Evolutionary conservation across 2,113 vertebrate genomes (phyloP), one percentile per base, ranked within the genome.

Genomic region (Ochotona curzoniae): DNA sequence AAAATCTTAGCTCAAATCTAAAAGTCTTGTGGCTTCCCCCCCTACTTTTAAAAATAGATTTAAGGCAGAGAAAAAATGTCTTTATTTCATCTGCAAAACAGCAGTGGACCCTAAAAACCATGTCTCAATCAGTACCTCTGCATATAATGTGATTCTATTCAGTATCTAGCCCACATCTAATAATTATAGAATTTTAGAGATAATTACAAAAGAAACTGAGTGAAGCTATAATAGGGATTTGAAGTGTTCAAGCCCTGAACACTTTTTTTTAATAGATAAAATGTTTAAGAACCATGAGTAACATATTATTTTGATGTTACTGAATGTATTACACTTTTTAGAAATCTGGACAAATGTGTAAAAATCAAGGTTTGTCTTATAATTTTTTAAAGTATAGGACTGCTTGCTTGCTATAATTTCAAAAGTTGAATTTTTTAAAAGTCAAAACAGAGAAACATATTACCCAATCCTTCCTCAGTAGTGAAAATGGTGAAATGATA

Each of bases 1-100:
- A 95, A 93, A 85, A 92, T 89, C 67, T 82, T 81, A 91, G 80
- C 51, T 92, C 26, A 83, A 87, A 82, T 79, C 49, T 51, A 51
- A 74, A 93, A 93, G 83, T 63, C 44, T 28, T 47, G 4, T 47
- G 4, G 3, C 13, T 60, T 71, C 21, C 21, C 28, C 32, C 49
- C 76, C 63, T 67, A 71, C 49, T n/a, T 93, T 95, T 91, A 47
- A 66, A 89, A 88, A 38, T 83, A 25, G 38, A 89, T 61, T 91
- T 90, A 86, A 28, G 61, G 35, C 78, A 87, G 30, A 90, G 25
- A 87, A 66, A 90, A 57, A 86, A 25, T 38, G n/a, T 49, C 70
- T 79, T 90, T 57, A 94, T 76, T 94, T 96, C 15, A 80, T 18
- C 57, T 9, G 89, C 49, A 73, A 81, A 95, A 85, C 1, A 81